phyloP scores from a whole-genome alignment of 2,113 vertebrate species.

The Phalacrocorax carbo region DNA sequence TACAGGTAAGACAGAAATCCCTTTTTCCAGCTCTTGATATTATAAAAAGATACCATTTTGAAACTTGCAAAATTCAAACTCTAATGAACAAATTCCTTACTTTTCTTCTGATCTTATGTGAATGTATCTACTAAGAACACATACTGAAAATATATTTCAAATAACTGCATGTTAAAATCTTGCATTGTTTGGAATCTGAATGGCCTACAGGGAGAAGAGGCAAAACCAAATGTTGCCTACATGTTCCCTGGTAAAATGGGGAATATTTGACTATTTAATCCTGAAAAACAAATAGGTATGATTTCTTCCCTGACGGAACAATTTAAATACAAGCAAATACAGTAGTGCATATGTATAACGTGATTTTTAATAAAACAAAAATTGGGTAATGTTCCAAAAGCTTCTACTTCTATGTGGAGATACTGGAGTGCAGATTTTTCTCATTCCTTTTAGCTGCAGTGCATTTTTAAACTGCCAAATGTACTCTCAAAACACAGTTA shows the following conservation, averaged over 20 bases:
- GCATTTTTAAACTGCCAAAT: neutral
- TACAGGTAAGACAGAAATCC: neutral
- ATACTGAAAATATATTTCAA: neutral
- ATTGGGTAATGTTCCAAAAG: neutral
- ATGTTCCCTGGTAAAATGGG: neutral
- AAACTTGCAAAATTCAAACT: neutral
- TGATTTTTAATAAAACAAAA: neutral
- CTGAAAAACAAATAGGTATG: neutral
- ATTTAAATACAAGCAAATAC: neutral
- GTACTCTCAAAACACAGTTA: neutral
- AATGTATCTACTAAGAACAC: neutral
- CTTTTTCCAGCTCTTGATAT: neutral
- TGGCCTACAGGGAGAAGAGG: neutral
- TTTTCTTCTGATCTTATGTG: neutral
- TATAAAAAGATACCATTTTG: neutral
- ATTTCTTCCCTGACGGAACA: neutral
- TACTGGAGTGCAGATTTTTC: neutral
- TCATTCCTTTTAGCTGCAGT: neutral
- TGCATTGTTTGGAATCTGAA: neutral
- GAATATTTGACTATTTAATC: neutral
- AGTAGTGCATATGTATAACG: neutral
- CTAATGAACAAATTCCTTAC: neutral
- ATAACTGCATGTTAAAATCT: neutral
- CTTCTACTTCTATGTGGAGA: neutral
- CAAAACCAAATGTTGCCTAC: neutral